These are phyloP conservation scores for Heliothis virescens DNA, from an alignment of 1,140 invertebrate genomes.

Conservation along the genomic window DNA sequence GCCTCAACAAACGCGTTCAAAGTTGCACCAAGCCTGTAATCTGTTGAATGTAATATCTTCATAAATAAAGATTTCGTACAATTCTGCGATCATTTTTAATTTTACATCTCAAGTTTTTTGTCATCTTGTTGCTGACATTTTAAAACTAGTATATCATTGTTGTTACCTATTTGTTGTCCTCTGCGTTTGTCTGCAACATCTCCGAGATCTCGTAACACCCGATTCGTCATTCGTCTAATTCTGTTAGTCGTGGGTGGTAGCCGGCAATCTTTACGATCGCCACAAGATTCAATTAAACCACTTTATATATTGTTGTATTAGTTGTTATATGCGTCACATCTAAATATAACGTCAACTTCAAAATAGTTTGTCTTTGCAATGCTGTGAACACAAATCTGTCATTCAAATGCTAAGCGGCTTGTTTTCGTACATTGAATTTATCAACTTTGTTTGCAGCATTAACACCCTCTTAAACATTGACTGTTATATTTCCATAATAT, in stretches of 20 bases:
- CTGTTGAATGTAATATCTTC: conserved; percentile 5
- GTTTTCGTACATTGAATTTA: conserved; percentile 12
- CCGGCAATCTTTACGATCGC: conserved; percentile 39
- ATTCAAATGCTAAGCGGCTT: conserved; percentile 4
- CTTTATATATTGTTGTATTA: conserved; percentile 51
- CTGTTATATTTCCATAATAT: conserved; percentile 38
- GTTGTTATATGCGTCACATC: conserved; percentile 38
- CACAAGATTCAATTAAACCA: conserved; percentile 49
- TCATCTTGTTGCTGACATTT: no score
- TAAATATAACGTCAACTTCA: conserved; percentile 12
- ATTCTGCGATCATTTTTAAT: neutral
- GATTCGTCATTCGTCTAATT: conserved; percentile 71
- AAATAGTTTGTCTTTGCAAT: conserved; percentile 26
- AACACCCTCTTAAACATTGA: conserved; percentile 35
- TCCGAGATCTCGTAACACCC: conserved; percentile 35
- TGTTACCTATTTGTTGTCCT: conserved; percentile 10
- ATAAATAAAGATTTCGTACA: conserved; percentile 9
- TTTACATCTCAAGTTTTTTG: neutral
- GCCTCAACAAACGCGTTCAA: neutral
- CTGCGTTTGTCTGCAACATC: conserved; percentile 50
- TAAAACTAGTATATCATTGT: neutral
- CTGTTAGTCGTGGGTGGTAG: conserved; percentile 66
- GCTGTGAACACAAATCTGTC: conserved; percentile 3
- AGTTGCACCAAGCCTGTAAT: neutral
- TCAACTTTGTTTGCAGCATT: conserved; percentile 16